A percentile compares a stretch with the other conserved stretches of the same genome.
Evolutionary conservation across 2,113 vertebrate species (phyloP).

Genomic region (Benitochromis conjunctus): DNA sequence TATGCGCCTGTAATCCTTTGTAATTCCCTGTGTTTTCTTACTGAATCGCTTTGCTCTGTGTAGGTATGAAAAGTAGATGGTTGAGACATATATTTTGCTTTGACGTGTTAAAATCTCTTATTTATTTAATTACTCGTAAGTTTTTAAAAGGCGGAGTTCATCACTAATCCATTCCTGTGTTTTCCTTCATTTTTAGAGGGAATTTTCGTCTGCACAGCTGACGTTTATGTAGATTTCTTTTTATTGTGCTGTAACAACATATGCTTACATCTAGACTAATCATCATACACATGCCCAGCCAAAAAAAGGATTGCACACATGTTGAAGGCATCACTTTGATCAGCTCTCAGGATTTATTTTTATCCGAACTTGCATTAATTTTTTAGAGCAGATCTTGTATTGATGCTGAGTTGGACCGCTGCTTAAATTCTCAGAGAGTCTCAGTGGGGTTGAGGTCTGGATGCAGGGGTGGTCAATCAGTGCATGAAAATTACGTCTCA

Average conservation of each 20-base stretch:
- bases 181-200: background rate
- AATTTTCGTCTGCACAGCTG: background rate
- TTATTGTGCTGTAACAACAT: background rate
- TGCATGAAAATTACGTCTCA: background rate
- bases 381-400: background rate
- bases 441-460: background rate
- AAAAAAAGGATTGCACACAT: background rate
- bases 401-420: background rate
- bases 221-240: accelerated
- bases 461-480: background rate
- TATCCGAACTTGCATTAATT: background rate
- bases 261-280: background rate
- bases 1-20: background rate
- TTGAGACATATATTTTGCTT: background rate
- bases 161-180: background rate
- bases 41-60: background rate
- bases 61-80: background rate
- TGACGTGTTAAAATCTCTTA: accelerated
- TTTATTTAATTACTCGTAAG: background rate
- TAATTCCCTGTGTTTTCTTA: background rate
- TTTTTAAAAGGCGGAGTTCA: background rate
- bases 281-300: background rate
- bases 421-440: background rate
- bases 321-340: background rate
- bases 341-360: background rate